Conservation (phyloP, 2,888 invertebrate species). For the Ferrisia virgata region DNA sequence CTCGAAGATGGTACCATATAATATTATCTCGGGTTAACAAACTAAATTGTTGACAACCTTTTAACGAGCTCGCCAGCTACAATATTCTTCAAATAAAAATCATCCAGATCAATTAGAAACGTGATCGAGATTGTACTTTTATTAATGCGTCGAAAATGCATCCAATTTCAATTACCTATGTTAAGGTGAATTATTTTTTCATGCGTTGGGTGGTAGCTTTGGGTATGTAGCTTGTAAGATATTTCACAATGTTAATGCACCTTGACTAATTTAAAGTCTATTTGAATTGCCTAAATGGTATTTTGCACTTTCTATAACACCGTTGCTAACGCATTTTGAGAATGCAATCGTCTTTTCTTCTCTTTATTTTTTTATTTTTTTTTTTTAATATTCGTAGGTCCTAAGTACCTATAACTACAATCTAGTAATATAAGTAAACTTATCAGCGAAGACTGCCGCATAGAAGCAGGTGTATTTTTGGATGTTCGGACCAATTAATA, state of each 20-base stretch:
- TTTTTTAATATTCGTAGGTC: too few relatives aligned
- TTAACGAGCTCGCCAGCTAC: neutral
- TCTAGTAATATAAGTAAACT: conserved; percentile 12
- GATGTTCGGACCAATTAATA: conserved; percentile 45
- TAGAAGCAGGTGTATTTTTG: conserved; percentile 44
- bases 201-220: neutral
- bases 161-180: neutral
- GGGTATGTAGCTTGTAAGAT: neutral
- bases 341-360: conserved; percentile 26
- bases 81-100: neutral
- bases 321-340: conserved; percentile 39
- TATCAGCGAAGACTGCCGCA: conserved; percentile 43
- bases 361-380: neutral
- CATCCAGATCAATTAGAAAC: neutral
- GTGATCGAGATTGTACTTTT: neutral
- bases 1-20: neutral
- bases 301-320: conserved; percentile 32
- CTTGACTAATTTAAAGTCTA: neutral
- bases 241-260: conserved; percentile 27
- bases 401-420: neutral
- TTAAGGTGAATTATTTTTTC: neutral
- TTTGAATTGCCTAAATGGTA: neutral
- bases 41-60: neutral
- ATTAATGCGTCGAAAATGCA: neutral
- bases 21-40: neutral